These are phyloP conservation scores for Abramis brama DNA, from an alignment of 2,113 vertebrate genomes.

Conservation along the genomic window DNA sequence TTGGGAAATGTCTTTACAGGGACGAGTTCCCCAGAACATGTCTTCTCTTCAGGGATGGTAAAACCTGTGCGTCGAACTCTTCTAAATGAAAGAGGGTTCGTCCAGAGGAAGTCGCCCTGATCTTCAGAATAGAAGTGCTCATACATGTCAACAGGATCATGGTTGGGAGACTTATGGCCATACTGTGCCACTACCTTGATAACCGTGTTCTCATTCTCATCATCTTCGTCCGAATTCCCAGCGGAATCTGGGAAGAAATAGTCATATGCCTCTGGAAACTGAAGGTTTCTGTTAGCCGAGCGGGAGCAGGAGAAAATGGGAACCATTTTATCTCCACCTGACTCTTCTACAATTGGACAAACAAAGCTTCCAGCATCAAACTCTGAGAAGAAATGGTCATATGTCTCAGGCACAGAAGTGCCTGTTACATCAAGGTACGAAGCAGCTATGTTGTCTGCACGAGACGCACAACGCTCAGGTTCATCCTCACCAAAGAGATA, in stretches of 20 bases:
- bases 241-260: conserved; percentile 80
- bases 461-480: conserved; percentile 43
- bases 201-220: conserved; percentile 47
- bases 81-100: conserved; percentile 71
- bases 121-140: conserved; percentile 76
- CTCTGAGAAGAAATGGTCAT: conserved; percentile 88
- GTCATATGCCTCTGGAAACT: conserved; percentile 87
- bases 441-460: conserved; percentile 41
- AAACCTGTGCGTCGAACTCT: conserved; percentile 54
- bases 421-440: conserved; percentile 53
- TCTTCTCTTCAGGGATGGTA: conserved; percentile 25
- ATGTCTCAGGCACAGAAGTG: conserved; percentile 83
- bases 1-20: conserved; percentile 38
- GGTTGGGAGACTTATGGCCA: background rate
- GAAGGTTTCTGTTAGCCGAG: conserved; percentile 62
- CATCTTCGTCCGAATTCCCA: conserved; percentile 66
- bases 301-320: conserved; percentile 68
- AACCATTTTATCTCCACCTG: conserved; percentile 54
- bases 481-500: conserved; percentile 69
- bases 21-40: conserved; percentile 39
- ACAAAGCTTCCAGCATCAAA: conserved; percentile 72
- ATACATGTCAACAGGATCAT: conserved; percentile 72
- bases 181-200: conserved; percentile 67
- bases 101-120: conserved; percentile 69
- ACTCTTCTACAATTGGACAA: conserved; percentile 56